Conservation (phyloP, 2,888 invertebrate species). For the Lasioglossum lativentre region DNA sequence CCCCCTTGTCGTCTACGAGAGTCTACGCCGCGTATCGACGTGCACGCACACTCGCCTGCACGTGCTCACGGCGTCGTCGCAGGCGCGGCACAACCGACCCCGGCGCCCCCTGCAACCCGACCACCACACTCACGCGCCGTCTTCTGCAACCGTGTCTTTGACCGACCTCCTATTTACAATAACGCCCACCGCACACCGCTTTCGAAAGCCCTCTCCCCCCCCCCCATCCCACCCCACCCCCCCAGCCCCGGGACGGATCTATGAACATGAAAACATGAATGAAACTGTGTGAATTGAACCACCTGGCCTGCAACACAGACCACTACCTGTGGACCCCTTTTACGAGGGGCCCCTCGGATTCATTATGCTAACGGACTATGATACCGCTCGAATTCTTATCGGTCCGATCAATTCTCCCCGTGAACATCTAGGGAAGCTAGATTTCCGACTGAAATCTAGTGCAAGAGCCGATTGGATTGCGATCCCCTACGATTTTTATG, state of each 20-base stretch:
- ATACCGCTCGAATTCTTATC: background rate
- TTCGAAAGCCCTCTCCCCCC: background rate
- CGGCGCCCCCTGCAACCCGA: slow-evolving; percentile 43
- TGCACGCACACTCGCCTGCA: slow-evolving; percentile 68
- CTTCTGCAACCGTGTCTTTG: background rate
- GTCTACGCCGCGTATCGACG: slow-evolving; percentile 52
- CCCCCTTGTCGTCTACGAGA: slow-evolving; percentile 1
- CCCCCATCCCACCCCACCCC: background rate
- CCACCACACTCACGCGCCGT: background rate
- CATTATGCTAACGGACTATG: background rate
- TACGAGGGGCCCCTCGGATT: background rate
- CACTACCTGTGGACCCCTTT: background rate
- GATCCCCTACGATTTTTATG: background rate
- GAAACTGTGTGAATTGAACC: slow-evolving; percentile 5
- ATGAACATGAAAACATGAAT: slow-evolving; percentile 11
- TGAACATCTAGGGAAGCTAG: background rate
- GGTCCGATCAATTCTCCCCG: background rate
- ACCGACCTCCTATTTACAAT: background rate
- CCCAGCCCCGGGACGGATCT: background rate
- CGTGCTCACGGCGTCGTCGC: slow-evolving; percentile 58
- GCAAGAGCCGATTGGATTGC: background rate
- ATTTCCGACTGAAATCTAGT: background rate
- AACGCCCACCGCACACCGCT: slow-evolving; percentile 8
- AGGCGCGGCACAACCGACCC: slow-evolving; percentile 48
- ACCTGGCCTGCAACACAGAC: background rate